Evolutionary conservation across 1,140 invertebrate species (phyloP).

Genomic region (Calephelis virginiensis): DNA sequence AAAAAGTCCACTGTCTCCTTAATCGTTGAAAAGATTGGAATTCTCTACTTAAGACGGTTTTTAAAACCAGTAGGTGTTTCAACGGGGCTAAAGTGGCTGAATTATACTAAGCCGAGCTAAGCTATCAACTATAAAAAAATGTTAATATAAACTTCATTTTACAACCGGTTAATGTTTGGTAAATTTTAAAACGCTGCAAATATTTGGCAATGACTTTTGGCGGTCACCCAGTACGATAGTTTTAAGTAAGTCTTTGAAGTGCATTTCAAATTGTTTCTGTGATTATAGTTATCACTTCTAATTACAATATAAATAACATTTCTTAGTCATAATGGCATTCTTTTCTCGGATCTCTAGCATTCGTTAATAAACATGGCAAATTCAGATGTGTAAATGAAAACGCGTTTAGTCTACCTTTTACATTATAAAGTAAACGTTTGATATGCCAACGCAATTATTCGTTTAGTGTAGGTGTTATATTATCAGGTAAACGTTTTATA

Average conservation of each 20-base stretch:
- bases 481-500: too few species aligned
- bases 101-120: too few species aligned
- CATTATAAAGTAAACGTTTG: too few species aligned
- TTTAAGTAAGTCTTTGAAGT: conserved; percentile 14
- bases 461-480: too few species aligned
- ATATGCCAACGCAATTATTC: too few species aligned
- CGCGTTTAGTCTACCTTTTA: neutral
- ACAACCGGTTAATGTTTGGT: conserved; percentile 19
- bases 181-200: conserved; percentile 48
- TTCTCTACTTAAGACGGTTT: too few species aligned
- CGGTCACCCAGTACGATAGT: conserved; percentile 43
- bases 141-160: neutral
- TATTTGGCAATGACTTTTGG: conserved; percentile 62
- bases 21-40: too few species aligned
- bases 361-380: neutral
- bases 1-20: too few species aligned
- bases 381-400: neutral
- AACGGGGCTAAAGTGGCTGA: too few species aligned
- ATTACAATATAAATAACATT: neutral
- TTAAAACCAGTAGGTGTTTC: too few species aligned
- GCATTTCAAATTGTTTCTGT: conserved; percentile 15
- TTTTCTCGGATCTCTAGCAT: neutral
- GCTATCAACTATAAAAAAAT: too few species aligned
- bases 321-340: conserved; percentile 2
- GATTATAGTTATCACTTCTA: neutral